A percentile compares a stretch with the other conserved stretches of the same genome.
These are phyloP conservation scores for Oreochromis grahami DNA, from an alignment of 2,797 vertebrate genomes.

Conservation along the genomic window DNA sequence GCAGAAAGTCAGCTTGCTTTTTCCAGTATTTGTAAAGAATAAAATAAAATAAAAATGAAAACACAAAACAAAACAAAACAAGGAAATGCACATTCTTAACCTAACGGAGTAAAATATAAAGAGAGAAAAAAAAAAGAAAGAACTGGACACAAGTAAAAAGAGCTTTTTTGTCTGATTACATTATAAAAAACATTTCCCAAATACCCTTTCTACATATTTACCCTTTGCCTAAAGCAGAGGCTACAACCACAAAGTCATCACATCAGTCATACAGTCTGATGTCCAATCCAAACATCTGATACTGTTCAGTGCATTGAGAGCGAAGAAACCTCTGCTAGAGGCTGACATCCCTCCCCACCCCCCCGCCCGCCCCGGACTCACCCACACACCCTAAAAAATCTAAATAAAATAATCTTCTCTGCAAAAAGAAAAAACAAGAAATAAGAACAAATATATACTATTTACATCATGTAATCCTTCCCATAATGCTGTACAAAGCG, in stretches of 20 bases:
- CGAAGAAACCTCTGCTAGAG: conserved; percentile 36
- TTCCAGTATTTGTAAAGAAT: conserved; percentile 56
- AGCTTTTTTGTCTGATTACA: conserved; percentile 49
- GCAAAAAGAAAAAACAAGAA: conserved; percentile 69
- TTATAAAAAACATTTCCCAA: conserved; percentile 57
- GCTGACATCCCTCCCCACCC: neutral
- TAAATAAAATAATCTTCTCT: conserved; percentile 72
- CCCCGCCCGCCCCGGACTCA: neutral
- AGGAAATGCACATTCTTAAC: conserved; percentile 51
- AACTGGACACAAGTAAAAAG: conserved; percentile 59
- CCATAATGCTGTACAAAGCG: conserved; percentile 63
- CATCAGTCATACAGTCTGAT: conserved; percentile 52
- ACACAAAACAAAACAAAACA: neutral
- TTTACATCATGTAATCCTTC: conserved; percentile 63
- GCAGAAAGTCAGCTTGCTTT: conserved; percentile 66
- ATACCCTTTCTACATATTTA: conserved; percentile 34
- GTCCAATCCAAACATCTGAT: conserved; percentile 47
- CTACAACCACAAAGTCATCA: conserved; percentile 45
- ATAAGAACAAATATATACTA: conserved; percentile 73
- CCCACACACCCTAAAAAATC: conserved; percentile 43
- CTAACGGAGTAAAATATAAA: conserved; percentile 37
- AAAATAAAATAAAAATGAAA: neutral
- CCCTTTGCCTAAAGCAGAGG: conserved; percentile 29
- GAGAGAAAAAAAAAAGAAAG: conserved; percentile 18
- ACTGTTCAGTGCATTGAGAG: conserved; percentile 71